These are phyloP conservation scores for Oncopodura yosiiana DNA, from an alignment of 1,140 invertebrate species.

Conservation along the genomic window DNA sequence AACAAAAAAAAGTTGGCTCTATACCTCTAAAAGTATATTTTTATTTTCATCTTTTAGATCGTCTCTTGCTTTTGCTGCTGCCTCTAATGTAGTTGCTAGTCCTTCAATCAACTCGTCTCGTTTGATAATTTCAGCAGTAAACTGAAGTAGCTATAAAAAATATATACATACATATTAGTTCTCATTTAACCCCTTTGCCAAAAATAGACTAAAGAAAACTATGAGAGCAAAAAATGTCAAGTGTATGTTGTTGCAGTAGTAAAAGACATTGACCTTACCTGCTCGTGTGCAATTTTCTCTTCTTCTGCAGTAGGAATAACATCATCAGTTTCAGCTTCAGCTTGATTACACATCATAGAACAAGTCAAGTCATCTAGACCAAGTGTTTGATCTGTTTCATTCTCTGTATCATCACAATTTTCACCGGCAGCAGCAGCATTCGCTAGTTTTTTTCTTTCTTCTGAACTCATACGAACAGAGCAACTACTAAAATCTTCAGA, in stretches of 20 bases:
- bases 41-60: too few species aligned
- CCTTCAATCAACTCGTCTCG: neutral
- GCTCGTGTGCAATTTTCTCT: neutral
- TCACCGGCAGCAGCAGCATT: neutral
- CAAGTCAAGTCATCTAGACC: conserved; percentile 6
- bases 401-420: neutral
- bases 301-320: neutral
- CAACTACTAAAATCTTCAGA: conserved; percentile 1
- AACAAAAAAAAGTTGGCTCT: too few species aligned
- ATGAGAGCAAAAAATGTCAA: too few species aligned
- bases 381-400: neutral
- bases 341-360: neutral
- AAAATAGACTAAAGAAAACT: too few species aligned
- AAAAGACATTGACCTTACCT: too few species aligned
- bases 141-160: neutral
- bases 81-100: neutral
- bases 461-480: neutral
- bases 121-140: neutral
- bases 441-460: neutral
- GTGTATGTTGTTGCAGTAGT: too few species aligned
- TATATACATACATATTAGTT: too few species aligned
- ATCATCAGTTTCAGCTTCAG: neutral
- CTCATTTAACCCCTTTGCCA: too few species aligned
- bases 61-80: neutral
- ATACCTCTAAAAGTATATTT: too few species aligned